These are phyloP conservation scores for Ctenoplectra terminalis DNA, from an alignment of 1,140 invertebrate species.

Conservation along the genomic window DNA sequence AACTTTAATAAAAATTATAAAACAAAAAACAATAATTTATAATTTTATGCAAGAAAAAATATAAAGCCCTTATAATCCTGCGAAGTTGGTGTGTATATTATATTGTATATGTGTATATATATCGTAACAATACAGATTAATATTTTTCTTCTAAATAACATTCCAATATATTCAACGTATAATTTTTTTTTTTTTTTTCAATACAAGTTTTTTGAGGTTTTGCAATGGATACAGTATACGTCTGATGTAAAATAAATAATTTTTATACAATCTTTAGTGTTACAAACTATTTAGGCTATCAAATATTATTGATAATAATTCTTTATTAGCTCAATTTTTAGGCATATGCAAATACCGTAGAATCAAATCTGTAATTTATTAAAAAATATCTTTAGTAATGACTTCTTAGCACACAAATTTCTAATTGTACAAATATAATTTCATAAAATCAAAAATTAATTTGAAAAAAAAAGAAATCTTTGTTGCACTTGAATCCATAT, in stretches of 20 bases:
- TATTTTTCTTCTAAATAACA: slow-evolving; percentile 44
- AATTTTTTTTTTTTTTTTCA: slow-evolving; percentile 22
- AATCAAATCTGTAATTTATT: background rate
- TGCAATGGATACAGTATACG: slow-evolving; percentile 17
- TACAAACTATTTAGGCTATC: slow-evolving; percentile 43
- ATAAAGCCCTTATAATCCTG: slow-evolving; percentile 23
- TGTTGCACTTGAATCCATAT: slow-evolving; percentile 3
- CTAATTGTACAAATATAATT: background rate
- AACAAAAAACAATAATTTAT: background rate
- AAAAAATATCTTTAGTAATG: too few species aligned
- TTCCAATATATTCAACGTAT: slow-evolving; percentile 12
- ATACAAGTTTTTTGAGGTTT: slow-evolving; percentile 7
- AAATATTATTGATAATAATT: slow-evolving; percentile 34
- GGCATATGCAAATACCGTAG: background rate
- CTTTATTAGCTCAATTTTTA: slow-evolving; percentile 22
- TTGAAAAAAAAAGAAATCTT: background rate
- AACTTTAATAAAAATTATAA: slow-evolving; percentile 12
- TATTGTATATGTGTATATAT: background rate
- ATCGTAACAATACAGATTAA: slow-evolving; percentile 25
- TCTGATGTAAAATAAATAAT: slow-evolving; percentile 35
- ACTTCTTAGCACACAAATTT: background rate
- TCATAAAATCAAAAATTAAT: background rate
- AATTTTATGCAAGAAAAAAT: background rate
- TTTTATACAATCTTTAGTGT: slow-evolving; percentile 20
- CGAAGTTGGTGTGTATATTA: background rate